Evolutionary conservation across 2,113 vertebrate genomes (phyloP), one percentile per base, ranked within the genome.

Genomic region (Irena cyanogastra): DNA sequence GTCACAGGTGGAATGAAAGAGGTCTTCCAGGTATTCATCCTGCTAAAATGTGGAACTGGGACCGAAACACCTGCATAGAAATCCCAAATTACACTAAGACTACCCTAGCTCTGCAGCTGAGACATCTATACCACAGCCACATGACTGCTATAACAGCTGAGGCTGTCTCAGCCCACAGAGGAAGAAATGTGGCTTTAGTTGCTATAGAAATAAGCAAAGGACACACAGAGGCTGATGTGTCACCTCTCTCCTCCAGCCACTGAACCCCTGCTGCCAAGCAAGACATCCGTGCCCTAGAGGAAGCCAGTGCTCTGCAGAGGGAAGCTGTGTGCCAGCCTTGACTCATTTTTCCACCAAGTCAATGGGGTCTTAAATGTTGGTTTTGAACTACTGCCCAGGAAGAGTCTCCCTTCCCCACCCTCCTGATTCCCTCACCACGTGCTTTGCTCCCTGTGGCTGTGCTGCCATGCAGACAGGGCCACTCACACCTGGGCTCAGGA

Each of bases 101-200:
- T 74, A n/a, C 37, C 22, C 42, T n/a, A 28, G n/a, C 37, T 86
- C 39, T 80, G 66, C 78, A 92, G 82, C 90, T 65, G 50, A 68
- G 56, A 19, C 22, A 57, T 23, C 41, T 49, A 17, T 16, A 20
- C 19, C 57, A 83, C 57, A 83, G 60, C 31, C 65, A 78, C 12
- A 4, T 4, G 44, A 49, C 75, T 64, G 31, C 63, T 88, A 59
- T 50, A 64, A 27, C 44, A 83, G 54, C 71, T 80, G 71, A 66
- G 39, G 56, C 56, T 54, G n/a, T 37, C 54, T 90, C 68, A 80
- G 54, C 78, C 75, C 66, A 61, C 14, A 42, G 42, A 63, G 52
- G 56, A 75, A 26, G 44, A 89, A 77, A 52, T 24, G 49, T 83
- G 90, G 37, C 82, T 89, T 74, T 78, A 69, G 68, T 42, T 3